Base-by-base conservation (phyloP, 2,888 invertebrate species). In the Strigamia transsilvanica region DNA sequence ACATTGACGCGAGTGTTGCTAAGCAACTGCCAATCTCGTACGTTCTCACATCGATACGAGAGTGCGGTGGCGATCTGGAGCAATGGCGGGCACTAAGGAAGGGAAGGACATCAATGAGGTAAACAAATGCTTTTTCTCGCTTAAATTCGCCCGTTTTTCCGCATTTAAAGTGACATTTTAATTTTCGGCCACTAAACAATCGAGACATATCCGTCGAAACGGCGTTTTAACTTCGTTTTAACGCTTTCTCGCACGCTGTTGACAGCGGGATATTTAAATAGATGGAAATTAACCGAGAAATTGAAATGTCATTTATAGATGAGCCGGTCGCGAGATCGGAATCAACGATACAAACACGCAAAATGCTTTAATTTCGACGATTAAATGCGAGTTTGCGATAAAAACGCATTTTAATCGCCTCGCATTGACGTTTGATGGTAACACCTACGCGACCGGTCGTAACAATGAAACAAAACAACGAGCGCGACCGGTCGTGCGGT, bases 11-110 rank as follows among this genome's bases (percentile, higher is more conserved):
- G 18, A 1, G n/a, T 23, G 15, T 61, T 61, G 18, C 61, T 42
- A 2, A 12, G 42, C 61, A 18, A 61, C 21, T 18, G n/a, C 9
- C 23, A 10, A 61, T 61, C 18, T 61, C 61, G 61, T n/a, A 61
- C 7, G n/a, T 18, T 61, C 61, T 61, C 61, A 18, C 21, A 12
- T 12, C 9, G 9, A n/a, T 9, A 18, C 61, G 61, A 61, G 61
- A 61, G 61, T 61, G 61, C 61, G 61, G 61, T 61, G 61, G 61
- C 61, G 61, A 61, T 61, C 61, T 61, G 61, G 61, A 61, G 61
- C 61, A 61, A 61, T 61, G 61, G 61, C 61, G 61, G 61, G 61
- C 23, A 61, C 61, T 61, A 61, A 61, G 61, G 61, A 61, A 9
- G n/a, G 61, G 61, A 61, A 61, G 18, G 61, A 61, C 18, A 21